A percentile compares a stretch with the other conserved stretches of the same genome.
phyloP scores from a whole-genome alignment of 2,888 invertebrate species.

The Phytoseiulus persimilis region DNA sequence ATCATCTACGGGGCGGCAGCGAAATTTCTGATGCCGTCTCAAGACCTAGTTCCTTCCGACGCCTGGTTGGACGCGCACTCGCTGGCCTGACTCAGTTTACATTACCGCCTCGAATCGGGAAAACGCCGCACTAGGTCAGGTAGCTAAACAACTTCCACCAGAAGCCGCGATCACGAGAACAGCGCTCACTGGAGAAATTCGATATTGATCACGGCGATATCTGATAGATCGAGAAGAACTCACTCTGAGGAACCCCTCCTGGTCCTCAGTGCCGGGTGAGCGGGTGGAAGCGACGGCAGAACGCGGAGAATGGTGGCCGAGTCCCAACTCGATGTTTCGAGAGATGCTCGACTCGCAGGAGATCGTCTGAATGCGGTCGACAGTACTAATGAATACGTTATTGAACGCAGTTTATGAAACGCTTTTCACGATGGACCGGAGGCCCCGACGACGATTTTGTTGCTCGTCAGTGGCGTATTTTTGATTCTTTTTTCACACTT shows the following conservation, averaged over 20 bases:
- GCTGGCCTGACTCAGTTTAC: neutral
- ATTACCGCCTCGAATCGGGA: neutral
- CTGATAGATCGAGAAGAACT: neutral
- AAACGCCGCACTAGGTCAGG: neutral
- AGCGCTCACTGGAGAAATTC: neutral
- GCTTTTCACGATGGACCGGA: neutral
- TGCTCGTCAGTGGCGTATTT: neutral
- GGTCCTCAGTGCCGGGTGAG: neutral
- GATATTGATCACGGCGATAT: neutral
- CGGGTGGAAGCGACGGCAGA: neutral
- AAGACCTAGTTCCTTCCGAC: neutral
- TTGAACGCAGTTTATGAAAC: neutral
- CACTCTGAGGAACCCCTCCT: neutral
- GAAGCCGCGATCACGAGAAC: neutral
- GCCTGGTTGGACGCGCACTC: neutral
- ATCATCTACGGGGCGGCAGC: neutral
- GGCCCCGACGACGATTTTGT: neutral
- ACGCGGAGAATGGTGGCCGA: neutral
- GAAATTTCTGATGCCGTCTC: neutral
- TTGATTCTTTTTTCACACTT: slow-evolving; percentile 32
- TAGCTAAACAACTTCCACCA: neutral
- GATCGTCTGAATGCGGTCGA: neutral
- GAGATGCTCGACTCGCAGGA: neutral
- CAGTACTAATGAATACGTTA: neutral
- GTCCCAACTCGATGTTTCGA: neutral